phyloP scores from a whole-genome alignment of 2,797 vertebrate species.

The Ataeniobius toweri region DNA sequence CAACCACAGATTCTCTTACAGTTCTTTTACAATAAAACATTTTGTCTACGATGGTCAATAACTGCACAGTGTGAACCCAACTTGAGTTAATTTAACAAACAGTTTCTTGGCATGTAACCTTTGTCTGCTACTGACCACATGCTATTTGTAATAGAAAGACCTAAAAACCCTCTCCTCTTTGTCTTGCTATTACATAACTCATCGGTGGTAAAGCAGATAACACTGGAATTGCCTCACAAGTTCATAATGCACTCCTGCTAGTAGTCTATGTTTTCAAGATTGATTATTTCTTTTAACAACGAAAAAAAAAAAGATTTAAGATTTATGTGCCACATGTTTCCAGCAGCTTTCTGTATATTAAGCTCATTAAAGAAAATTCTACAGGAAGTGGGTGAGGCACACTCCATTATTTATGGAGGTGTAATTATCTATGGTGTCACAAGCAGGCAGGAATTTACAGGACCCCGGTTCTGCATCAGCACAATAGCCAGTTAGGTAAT shows the following conservation, averaged over 20 bases:
- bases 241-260: conserved; percentile 22
- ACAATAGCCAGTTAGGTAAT: conserved; percentile 75
- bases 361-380: conserved; percentile 71
- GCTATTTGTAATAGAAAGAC: conserved; percentile 16
- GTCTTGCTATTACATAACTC: conserved; percentile 30
- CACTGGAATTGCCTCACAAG: conserved; percentile 29
- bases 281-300: conserved; percentile 37
- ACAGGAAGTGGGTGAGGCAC: conserved; percentile 74
- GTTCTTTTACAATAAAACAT: not conserved
- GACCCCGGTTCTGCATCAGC: conserved; percentile 77
- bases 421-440: conserved; percentile 81
- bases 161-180: not conserved
- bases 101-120: not conserved
- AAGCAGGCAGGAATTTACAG: conserved; percentile 77
- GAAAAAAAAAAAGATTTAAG: conserved; percentile 38
- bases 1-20: not conserved
- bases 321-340: conserved; percentile 61
- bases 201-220: conserved; percentile 30
- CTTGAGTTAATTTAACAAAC: not conserved
- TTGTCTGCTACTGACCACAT: conserved; percentile 5
- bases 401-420: conserved; percentile 79
- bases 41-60: not conserved
- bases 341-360: conserved; percentile 67
- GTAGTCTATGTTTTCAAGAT: conserved; percentile 29
- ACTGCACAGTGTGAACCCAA: not conserved